Base-by-base conservation (phyloP, 2,113 vertebrate species). In the Halichoeres trimaculatus region DNA sequence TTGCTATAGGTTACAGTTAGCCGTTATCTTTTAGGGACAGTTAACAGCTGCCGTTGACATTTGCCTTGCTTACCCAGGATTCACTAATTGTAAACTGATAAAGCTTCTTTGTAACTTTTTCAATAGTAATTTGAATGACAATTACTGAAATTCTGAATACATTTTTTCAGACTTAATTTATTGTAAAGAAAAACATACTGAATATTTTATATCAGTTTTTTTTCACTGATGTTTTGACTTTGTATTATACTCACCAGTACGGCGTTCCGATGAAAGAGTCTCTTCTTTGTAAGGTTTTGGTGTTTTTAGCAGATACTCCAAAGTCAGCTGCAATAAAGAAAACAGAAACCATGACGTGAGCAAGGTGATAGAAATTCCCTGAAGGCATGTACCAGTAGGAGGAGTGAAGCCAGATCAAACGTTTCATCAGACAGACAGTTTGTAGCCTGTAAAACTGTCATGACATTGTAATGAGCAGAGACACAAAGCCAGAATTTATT, bases 261-360 rank as follows among this genome's bases (percentile, higher is more conserved):
- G 97, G 97, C 0, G 97, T 99, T 38, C 97, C 97, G 20, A 99
- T 99, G 88, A 98, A 99, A 72, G 97, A 96, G 86, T 97, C 96
- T 88, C 97, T 93, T 79, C 96, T 96, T 85, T 99, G 97, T 58
- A 98, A 76, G 12, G 97, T 99, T 91, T 96, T 98, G 78, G 91
- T 92, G 87, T 99, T 99, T 94, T 95, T 99, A 80, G 97, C 97
- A 78, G 97, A 98, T n/a, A 99, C 97, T 0, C 97, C 96, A 92
- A 99, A 99, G 89, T 99, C 97, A 81, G 97, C 97, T 99, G 88
- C 53, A 91, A 91, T 51, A 73, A 62, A 0, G 12, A 38, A 47
- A 50, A 82, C 0, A 66, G n/a, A 58, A 47, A 45, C 35, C 12
- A 65, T 24, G 52, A 41, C 2, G 12, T 36, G 0, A 68, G 54